Base-by-base conservation (phyloP, 2,797 vertebrate species). In the Acanthurus tractus region DNA sequence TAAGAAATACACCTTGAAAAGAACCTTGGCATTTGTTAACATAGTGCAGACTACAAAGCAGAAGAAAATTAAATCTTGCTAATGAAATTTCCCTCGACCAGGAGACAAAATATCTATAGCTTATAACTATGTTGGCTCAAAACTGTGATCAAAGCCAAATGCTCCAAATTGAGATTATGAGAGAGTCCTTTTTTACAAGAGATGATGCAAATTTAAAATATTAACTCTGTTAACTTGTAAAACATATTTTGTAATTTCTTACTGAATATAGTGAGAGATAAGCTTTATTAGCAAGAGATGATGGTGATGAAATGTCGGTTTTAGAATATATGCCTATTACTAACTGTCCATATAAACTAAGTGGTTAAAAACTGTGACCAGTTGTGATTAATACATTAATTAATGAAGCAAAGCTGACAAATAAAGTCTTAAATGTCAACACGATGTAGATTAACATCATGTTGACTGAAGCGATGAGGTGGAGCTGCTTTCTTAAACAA, bases 361-460 rank as follows among this genome's bases (percentile, higher is more conserved):
- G 29, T 56, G 55, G 4, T 53, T 4, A 70, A 61, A 61, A 14
- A 34, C 18, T 10, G 14, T 7, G 2, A 1, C 13, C 17, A 49
- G 50, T 23, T n/a, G n/a, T n/a, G n/a, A n/a, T n/a, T n/a, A n/a
- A n/a, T 46, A 46, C 25, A 34, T 7, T 58, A 61, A 76, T 20
- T 76, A 13, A 78, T 87, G 57, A 65, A 68, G 61, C 52, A 52
- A 61, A 62, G 49, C 49, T 62, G 66, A 77, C 55, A 71, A 86
- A 81, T 42, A 73, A 29, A 68, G 54, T 46, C 2, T 76, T 73
- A 77, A 88, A 86, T 87, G 78, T 63, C 69, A 81, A 63, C 56
- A 62, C 52, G 62, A 42, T 49, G 52, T 22, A 66, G 76, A 76
- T 76, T 76, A 69, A 53, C 67, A 68, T 6, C 1, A 49, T 72